Percentiles rank a stretch among this genome's conserved stretches.
phyloP scores from a whole-genome alignment of 2,888 invertebrate species.

The Athetis lepigone region DNA sequence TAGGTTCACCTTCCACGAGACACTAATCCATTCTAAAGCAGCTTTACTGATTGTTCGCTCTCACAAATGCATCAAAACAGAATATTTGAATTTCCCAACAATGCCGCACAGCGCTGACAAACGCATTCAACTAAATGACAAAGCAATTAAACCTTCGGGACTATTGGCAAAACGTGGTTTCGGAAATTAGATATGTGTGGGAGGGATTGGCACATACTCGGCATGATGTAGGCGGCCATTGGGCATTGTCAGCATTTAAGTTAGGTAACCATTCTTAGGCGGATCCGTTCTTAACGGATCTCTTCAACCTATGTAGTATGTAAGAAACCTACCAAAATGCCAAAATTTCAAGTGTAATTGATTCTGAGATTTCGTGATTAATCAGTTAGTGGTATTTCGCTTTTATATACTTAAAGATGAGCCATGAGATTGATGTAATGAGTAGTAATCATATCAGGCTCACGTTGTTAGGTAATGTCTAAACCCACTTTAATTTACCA shows the following conservation, averaged over 20 bases:
- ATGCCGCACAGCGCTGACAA: constrained; percentile 14
- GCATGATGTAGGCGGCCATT: constrained; percentile 4
- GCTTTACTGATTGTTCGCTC: constrained; percentile 30
- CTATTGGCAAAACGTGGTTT: constrained; percentile 24
- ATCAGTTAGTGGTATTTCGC: too few relatives aligned
- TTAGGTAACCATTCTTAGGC: neutral
- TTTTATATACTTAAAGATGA: too few relatives aligned
- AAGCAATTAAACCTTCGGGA: constrained; percentile 35
- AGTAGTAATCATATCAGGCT: too few relatives aligned
- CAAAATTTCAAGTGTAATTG: too few relatives aligned
- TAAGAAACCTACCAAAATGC: too few relatives aligned
- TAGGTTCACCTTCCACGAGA: neutral
- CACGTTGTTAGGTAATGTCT: too few relatives aligned
- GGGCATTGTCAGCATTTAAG: constrained; percentile 7
- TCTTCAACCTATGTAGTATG: too few relatives aligned
- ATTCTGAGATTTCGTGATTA: too few relatives aligned
- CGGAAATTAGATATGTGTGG: constrained; percentile 22
- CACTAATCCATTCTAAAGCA: constrained; percentile 10
- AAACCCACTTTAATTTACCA: too few relatives aligned
- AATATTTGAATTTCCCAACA: constrained; percentile 18
- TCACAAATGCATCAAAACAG: constrained; percentile 21
- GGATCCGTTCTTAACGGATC: too few relatives aligned
- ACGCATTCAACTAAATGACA: constrained; percentile 30
- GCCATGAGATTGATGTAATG: too few relatives aligned
- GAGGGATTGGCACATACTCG: neutral